Evolutionary conservation across 1,140 invertebrate genomes (phyloP).

Genomic region (Fopius arisanus): DNA sequence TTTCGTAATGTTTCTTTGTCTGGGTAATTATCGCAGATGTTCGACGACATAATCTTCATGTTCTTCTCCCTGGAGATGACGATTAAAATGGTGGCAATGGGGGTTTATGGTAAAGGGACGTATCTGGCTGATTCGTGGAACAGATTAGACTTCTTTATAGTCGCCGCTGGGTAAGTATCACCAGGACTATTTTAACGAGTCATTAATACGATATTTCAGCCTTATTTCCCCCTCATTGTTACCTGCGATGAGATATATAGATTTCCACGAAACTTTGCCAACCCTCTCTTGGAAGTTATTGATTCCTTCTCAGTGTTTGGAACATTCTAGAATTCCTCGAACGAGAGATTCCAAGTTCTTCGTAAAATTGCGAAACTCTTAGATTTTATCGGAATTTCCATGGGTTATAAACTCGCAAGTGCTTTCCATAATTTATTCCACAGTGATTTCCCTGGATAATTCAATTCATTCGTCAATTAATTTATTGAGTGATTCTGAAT

Average conservation of each 20-base stretch:
- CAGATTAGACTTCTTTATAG: conserved; percentile 97
- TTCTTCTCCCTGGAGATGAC: conserved; percentile 97
- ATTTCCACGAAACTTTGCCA: neutral
- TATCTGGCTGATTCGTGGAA: conserved; percentile 99
- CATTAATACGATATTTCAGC: neutral
- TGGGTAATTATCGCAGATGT: conserved; percentile 72
- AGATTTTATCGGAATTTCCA: neutral
- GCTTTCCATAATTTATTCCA: neutral
- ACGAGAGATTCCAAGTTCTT: neutral
- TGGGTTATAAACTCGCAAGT: neutral
- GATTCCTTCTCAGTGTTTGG: neutral
- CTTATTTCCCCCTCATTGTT: neutral
- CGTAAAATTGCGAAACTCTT: neutral
- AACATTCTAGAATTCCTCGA: neutral
- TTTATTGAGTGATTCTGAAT: too few species aligned
- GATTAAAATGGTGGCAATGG: conserved; percentile 99
- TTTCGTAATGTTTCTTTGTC: neutral
- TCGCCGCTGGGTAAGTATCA: conserved; percentile 86
- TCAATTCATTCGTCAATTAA: too few species aligned
- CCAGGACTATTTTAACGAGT: neutral
- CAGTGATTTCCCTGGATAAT: too few species aligned
- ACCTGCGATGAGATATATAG: neutral
- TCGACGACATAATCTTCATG: conserved; percentile 98
- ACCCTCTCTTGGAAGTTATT: neutral
- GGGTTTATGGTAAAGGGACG: conserved; percentile 91